Evolutionary conservation across 2,113 vertebrate genomes (phyloP).

Genomic region (Corythoichthys intestinalis): DNA sequence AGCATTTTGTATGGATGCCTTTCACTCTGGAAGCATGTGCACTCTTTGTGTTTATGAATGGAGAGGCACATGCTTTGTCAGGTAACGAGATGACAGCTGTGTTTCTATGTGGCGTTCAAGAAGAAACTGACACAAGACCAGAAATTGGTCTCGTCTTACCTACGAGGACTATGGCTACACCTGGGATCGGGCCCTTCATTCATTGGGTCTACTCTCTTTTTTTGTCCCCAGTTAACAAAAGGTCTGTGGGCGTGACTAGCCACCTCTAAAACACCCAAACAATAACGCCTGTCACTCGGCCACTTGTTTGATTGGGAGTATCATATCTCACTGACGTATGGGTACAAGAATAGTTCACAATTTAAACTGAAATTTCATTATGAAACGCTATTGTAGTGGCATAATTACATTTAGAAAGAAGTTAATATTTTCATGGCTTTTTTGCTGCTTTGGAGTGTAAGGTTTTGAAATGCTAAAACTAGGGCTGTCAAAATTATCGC

Average conservation of each 20-base stretch:
- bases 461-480: no score
- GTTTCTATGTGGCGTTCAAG: constrained; percentile 23
- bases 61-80: constrained; percentile 26
- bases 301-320: constrained; percentile 33
- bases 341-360: constrained; percentile 15
- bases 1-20: constrained; percentile 25
- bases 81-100: constrained; percentile 33
- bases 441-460: no score
- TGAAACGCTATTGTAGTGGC: background rate
- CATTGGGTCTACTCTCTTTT: constrained; percentile 44
- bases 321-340: constrained; percentile 13
- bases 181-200: constrained; percentile 52
- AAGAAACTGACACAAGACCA: constrained; percentile 54
- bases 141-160: constrained; percentile 52
- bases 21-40: constrained; percentile 12
- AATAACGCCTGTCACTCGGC: constrained; percentile 49
- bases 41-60: constrained; percentile 42
- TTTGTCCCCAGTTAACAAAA: constrained; percentile 55
- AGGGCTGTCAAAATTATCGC: no score
- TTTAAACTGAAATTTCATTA: background rate
- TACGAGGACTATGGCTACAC: constrained; percentile 34
- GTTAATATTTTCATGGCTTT: no score
- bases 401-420: background rate
- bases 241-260: constrained; percentile 52
- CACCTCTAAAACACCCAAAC: constrained; percentile 54